Base-by-base conservation (phyloP, 2,797 vertebrate genomes). In the Heliangelus exortis region DNA sequence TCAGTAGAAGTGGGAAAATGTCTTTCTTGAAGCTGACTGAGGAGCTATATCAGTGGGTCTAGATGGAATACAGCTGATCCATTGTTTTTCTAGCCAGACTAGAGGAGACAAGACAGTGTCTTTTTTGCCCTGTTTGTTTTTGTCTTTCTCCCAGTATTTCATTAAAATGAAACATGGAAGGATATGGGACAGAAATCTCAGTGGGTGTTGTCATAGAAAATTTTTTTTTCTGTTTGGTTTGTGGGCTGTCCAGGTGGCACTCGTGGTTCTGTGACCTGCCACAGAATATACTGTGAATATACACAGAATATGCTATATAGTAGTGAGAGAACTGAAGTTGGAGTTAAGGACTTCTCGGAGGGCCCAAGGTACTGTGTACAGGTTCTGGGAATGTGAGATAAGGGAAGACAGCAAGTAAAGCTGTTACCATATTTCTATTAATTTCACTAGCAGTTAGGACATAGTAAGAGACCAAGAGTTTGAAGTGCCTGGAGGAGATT, bases 211-310 rank as follows among this genome's bases (percentile, higher is more conserved):
- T 63, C 17, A 28, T 7, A 41, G 25, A 41, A 17, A 58, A 72
- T 91, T 92, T 34, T 73, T 90, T 55, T 33, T 82, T 92, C 39
- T 71, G 20, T 87, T 76, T 59, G 28, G 67, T 55, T 88, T 89
- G 41, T 71, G 84, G 74, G n/a, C 66, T 88, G 43, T 36, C 55
- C 59, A 78, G 63, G 53, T 90, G 74, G 59, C 36, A 25, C 36
- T 61, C 0, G 0, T 57, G 50, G 20, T 17, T 90, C 41, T 72
- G 65, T 91, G 48, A 16, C 61, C 28, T 76, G 73, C 47, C 41
- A 57, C 65, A 68, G 57, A n/a, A n/a, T 67, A 23, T 9, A 10
- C 31, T 71, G 25, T 47, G n/a, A n/a, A n/a, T n/a, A n/a, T n/a
- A n/a, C n/a, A n/a, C n/a, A n/a, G n/a, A n/a, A n/a, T n/a, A n/a